Evolutionary conservation across 2,888 invertebrate genomes (phyloP), one percentile per base, ranked within the genome.

Genomic region (Frankliniella intonsa): DNA sequence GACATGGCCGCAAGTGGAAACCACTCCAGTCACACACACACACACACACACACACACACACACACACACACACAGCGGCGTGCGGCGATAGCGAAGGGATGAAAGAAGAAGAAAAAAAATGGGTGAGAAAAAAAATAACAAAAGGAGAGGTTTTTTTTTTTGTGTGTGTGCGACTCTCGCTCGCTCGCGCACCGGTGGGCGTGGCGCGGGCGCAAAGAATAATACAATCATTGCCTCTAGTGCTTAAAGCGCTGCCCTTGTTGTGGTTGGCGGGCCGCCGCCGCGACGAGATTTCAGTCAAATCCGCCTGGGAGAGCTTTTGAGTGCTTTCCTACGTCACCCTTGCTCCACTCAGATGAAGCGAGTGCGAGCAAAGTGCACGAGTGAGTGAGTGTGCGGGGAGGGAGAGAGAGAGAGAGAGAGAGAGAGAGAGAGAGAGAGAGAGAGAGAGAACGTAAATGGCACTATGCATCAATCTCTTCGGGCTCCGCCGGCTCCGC

Each of bases 391-490:
- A 19, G 55, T 12, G 55, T 12, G 55, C 55, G 2, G 55, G 5
- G 38, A 38, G 38, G 5, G 38, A 62, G n/a, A 62, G n/a, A 17
- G 17, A n/a, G 7, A 17, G 55, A 55, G 17, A 55, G 12, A 55
- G 17, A 14, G 12, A 55, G 12, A 17, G 14, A 12, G 55, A 55
- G 55, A 17, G 55, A 55, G 17, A 8, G 17, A 55, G 1, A 55
- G 17, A 14, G 55, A 55, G 55, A 55, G 17, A 8, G 1, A 8
- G 17, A 8, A 17, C 25, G 69, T 76, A 76, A 76, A 76, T 76
- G 69, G 69, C 69, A 76, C 25, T 76, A 25, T 76, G 69, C 69
- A 76, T 76, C 69, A 76, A 76, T 76, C 69, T 25, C 22, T 76
- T 76, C 22, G 12, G 62, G 62, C 14, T 10, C 62, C 62, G 19